Evolutionary conservation across 2,113 vertebrate genomes (phyloP), one percentile per base, ranked within the genome.

Genomic region (Proterorhinus semilunaris): DNA sequence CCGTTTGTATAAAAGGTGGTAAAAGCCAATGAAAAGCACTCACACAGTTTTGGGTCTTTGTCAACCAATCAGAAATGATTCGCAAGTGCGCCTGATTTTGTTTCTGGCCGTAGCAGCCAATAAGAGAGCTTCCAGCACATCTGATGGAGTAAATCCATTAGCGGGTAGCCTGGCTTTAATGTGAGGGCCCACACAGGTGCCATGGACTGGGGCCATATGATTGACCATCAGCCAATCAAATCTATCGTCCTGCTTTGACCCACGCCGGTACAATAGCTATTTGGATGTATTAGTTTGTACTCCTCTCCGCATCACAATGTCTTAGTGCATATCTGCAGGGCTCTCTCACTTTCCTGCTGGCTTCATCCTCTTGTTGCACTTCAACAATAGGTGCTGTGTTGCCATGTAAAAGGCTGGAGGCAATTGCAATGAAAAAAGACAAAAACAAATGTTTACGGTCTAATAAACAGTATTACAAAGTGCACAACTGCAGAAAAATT

Each of bases 401-500:
- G 70, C 77, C 81, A 73, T 71, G 78, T 74, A 79, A 87, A 74
- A 64, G 80, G 78, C 73, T 42, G 17, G 75, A 83, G 80, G 79
- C 81, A 80, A 75, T 46, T 0, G 54, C 68, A 73, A 66, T 78
- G 74, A 82, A 84, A 4, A 68, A 82, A 63, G 62, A 68, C 61
- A 36, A 58, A 79, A 81, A 81, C 21, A 85, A 75, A 83, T 81
- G 76, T 87, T 87, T 90, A 90, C 83, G 79, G 79, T 81, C 86
- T 90, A 89, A 88, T 91, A 90, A 91, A 91, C 84, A 83, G 89
- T 80, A 91, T 91, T 88, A 90, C 81, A 88, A 86, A 85, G 86
- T 79, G 74, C 87, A 86, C 80, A 86, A 88, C 83, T 83, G 83
- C 83, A 86, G 78, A 86, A 87, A 89, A 87, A 89, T 81, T 71